Conservation (phyloP, 1,140 invertebrate species). For the Druon quercuslanigerum region DNA sequence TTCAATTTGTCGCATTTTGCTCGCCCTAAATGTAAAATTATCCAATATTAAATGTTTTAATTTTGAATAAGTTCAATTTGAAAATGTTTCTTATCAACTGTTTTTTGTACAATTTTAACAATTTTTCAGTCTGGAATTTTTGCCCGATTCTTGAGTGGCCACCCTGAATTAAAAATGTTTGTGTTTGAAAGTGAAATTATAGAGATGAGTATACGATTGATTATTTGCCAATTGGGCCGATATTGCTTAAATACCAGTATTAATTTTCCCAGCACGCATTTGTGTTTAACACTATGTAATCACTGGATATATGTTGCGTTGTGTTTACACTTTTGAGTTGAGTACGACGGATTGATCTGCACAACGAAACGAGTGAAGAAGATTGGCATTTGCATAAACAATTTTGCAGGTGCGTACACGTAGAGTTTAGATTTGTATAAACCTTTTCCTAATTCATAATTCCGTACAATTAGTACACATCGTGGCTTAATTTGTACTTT, state of each 20-base stretch:
- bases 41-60: not conserved
- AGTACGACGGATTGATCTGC: conserved; percentile 55
- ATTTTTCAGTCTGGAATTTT: no score
- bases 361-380: conserved; percentile 49
- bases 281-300: conserved; percentile 61
- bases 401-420: conserved; percentile 64
- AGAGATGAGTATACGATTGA: conserved; percentile 30
- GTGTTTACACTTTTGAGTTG: conserved; percentile 62
- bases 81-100: conserved; percentile 14
- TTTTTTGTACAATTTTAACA: not conserved
- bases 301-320: conserved; percentile 61
- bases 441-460: conserved; percentile 32
- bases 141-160: no score
- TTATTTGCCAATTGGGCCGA: conserved; percentile 18
- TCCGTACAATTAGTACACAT: not conserved
- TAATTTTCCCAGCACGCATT: conserved; percentile 57
- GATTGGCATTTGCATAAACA: conserved; percentile 44
- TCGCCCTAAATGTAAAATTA: not conserved
- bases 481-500: not conserved
- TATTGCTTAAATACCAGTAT: conserved; percentile 32
- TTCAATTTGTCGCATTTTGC: no score
- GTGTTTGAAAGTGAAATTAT: no score
- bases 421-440: conserved; percentile 34
- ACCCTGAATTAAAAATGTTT: no score
- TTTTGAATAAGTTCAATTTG: not conserved